These are phyloP conservation scores for Camponotus pennsylvanicus DNA, from an alignment of 1,140 invertebrate genomes.

Conservation along the genomic window DNA sequence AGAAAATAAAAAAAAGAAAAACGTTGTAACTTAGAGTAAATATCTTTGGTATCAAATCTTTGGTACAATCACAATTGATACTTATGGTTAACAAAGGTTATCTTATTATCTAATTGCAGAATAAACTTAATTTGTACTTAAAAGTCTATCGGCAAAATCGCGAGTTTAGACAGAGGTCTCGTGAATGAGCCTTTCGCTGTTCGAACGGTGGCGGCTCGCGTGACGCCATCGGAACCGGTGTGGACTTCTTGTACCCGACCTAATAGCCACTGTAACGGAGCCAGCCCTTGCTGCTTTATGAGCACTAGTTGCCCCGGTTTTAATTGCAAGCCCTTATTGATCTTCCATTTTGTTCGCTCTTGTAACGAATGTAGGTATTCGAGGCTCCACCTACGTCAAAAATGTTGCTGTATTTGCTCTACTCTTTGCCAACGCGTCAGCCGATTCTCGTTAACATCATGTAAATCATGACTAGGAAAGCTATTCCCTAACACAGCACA, in stretches of 20 bases:
- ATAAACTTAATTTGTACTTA: too few species aligned
- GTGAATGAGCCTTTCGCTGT: background rate
- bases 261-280: background rate
- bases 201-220: background rate
- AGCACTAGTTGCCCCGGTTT: background rate
- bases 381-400: conserved; percentile 80
- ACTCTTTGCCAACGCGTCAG: conserved; percentile 61
- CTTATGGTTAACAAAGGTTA: too few species aligned
- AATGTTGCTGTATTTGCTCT: conserved; percentile 72
- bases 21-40: too few species aligned
- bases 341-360: conserved; percentile 72
- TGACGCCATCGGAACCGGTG: background rate
- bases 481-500: background rate
- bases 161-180: background rate
- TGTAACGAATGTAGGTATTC: conserved; percentile 78
- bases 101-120: too few species aligned
- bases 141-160: background rate
- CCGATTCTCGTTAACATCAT: background rate
- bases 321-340: background rate
- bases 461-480: background rate
- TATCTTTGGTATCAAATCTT: too few species aligned
- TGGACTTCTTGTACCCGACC: background rate
- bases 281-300: conserved; percentile 4
- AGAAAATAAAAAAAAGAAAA: too few species aligned
- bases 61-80: too few species aligned